phyloP scores from a whole-genome alignment of 2,797 vertebrate species.

The Enteromius viviparus region DNA sequence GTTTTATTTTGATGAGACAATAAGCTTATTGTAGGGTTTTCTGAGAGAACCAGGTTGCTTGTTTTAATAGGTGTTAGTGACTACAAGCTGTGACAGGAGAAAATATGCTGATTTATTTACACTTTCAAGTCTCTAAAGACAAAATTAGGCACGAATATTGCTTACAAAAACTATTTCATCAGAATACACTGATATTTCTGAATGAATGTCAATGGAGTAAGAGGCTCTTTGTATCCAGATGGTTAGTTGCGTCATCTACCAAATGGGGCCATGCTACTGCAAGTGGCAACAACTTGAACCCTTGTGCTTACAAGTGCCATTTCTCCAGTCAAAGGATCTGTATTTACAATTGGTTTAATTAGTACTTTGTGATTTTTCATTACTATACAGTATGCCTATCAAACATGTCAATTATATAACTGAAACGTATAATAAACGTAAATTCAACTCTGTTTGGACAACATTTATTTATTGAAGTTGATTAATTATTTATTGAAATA shows the following conservation, averaged over 20 bases:
- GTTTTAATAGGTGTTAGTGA: not conserved
- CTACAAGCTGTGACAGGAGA: not conserved
- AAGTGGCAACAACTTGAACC: slow-evolving; percentile 5
- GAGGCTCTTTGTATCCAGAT: slow-evolving; percentile 5
- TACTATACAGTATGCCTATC: not conserved
- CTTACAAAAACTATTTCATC: not conserved
- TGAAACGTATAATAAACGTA: not conserved
- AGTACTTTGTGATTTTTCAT: not conserved
- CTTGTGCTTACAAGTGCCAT: not conserved
- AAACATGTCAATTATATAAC: not conserved
- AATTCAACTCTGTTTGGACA: not conserved
- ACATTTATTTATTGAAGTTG: not conserved
- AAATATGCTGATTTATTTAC: not conserved
- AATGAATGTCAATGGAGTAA: not conserved
- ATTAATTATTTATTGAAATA: not conserved
- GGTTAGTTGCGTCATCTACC: slow-evolving; percentile 11
- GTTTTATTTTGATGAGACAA: not conserved
- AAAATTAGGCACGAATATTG: not conserved
- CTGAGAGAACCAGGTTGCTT: not conserved
- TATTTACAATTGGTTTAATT: not conserved
- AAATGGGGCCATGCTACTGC: not conserved
- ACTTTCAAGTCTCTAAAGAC: not conserved
- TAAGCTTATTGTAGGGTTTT: not conserved
- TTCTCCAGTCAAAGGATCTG: not conserved
- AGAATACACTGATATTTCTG: not conserved